Conservation (phyloP, 2,888 invertebrate genomes). For the Ectemnius cavifrons region DNA sequence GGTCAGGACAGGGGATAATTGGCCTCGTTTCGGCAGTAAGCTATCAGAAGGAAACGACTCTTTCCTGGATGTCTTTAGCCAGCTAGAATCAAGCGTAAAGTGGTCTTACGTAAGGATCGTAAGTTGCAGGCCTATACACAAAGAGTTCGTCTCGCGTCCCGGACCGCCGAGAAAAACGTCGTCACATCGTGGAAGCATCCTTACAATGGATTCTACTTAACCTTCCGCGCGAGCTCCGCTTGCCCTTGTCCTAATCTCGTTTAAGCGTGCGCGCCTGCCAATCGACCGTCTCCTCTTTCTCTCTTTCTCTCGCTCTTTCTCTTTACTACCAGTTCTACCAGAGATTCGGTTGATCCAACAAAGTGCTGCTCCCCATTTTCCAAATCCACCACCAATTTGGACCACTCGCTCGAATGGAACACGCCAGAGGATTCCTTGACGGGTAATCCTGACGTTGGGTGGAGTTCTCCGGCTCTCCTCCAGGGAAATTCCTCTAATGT, state of each 20-base stretch:
- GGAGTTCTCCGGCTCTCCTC: too few species aligned
- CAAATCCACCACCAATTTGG: not conserved
- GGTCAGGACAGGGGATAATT: not conserved
- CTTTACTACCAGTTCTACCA: constrained; percentile 25
- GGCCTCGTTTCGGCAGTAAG: not conserved
- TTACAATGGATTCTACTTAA: constrained; percentile 62
- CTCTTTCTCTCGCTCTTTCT: too few species aligned
- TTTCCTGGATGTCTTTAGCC: not conserved
- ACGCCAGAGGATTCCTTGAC: too few species aligned
- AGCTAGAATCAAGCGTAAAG: constrained; percentile 7
- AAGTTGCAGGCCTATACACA: constrained; percentile 2
- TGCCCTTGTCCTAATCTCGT: constrained; percentile 62
- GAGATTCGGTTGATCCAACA: constrained; percentile 27
- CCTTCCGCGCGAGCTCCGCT: constrained; percentile 47
- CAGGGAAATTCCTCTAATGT: too few species aligned
- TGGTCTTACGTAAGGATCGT: constrained; percentile 26
- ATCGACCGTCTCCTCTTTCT: constrained; percentile 43
- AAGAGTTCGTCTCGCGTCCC: constrained; percentile 11
- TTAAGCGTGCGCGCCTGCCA: constrained; percentile 44
- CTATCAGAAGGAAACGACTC: not conserved
- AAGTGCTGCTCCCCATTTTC: constrained; percentile 7
- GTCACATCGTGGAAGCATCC: constrained; percentile 56
- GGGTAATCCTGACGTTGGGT: too few species aligned
- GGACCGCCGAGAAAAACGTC: constrained; percentile 43
- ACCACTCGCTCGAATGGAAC: too few species aligned